phyloP scores from a whole-genome alignment of 2,797 vertebrate species.

The Serranus cabrilla region DNA sequence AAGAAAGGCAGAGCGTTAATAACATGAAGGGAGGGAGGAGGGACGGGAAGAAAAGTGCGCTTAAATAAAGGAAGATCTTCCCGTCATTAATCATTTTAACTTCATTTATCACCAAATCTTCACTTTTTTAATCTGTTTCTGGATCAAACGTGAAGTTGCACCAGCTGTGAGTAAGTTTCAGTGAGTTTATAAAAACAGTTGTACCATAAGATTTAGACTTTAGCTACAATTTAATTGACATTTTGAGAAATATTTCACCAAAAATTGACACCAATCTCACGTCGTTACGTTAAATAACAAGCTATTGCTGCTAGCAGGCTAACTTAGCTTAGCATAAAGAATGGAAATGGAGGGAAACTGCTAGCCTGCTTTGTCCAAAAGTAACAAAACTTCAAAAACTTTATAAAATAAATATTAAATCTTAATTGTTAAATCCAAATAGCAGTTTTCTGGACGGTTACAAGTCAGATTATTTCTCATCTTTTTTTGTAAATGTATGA shows the following conservation, averaged over 20 bases:
- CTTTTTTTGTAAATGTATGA: no score
- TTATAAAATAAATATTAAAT: no score
- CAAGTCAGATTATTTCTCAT: no score
- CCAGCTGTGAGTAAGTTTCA: neutral
- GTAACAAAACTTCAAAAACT: no score
- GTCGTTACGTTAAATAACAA: neutral
- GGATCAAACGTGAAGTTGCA: slow-evolving; percentile 1
- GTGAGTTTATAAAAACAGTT: neutral
- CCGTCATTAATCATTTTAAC: neutral
- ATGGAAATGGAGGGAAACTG: neutral
- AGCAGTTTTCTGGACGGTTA: no score
- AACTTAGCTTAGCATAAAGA: slow-evolving; percentile 22
- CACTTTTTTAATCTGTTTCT: no score
- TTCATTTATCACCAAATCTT: neutral
- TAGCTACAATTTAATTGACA: neutral
- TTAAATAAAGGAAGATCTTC: slow-evolving; percentile 11
- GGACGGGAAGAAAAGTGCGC: slow-evolving; percentile 22
- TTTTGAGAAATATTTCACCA: neutral
- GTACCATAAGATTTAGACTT: no score
- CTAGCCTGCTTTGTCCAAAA: neutral
- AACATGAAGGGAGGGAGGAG: slow-evolving; percentile 7
- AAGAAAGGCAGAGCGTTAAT: slow-evolving; percentile 55
- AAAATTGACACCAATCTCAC: neutral
- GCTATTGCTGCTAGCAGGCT: neutral
- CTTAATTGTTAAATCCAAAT: no score